These are phyloP conservation scores for Tinea pellionella DNA, from an alignment of 2,888 invertebrate genomes.

Conservation along the genomic window DNA sequence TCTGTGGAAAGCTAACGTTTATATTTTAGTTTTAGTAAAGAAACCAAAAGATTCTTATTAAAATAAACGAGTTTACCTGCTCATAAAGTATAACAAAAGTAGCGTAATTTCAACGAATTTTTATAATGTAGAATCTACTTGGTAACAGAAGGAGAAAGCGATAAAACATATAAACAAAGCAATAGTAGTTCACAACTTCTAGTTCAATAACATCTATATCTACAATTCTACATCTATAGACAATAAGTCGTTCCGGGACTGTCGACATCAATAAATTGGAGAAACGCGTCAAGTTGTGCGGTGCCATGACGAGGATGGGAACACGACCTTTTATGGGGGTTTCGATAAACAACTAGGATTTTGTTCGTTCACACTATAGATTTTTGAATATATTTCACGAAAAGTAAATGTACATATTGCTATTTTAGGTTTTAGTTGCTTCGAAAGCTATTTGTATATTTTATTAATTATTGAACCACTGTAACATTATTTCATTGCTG, in stretches of 20 bases:
- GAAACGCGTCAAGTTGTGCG: constrained; percentile 1
- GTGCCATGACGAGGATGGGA: neutral
- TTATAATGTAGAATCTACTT: too few species aligned
- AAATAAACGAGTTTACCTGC: neutral
- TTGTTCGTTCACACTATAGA: too few species aligned
- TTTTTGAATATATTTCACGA: too few species aligned
- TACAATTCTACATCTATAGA: too few species aligned
- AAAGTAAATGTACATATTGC: too few species aligned
- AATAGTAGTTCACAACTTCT: constrained; percentile 4
- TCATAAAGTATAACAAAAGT: neutral
- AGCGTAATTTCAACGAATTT: neutral
- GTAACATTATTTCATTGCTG: too few species aligned
- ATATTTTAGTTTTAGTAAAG: too few species aligned
- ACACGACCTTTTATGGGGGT: neutral
- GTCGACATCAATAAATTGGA: constrained; percentile 11
- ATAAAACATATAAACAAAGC: neutral
- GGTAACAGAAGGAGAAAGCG: neutral
- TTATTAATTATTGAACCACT: too few species aligned
- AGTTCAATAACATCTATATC: constrained; percentile 6
- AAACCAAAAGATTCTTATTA: neutral
- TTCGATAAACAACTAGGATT: neutral
- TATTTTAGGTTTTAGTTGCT: too few species aligned
- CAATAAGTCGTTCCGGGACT: constrained; percentile 1
- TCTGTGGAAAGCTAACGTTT: too few species aligned
- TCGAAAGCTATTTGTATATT: too few species aligned